phyloP scores from a whole-genome alignment of 2,888 invertebrate genomes.

The Dorcus parallelipipedus region DNA sequence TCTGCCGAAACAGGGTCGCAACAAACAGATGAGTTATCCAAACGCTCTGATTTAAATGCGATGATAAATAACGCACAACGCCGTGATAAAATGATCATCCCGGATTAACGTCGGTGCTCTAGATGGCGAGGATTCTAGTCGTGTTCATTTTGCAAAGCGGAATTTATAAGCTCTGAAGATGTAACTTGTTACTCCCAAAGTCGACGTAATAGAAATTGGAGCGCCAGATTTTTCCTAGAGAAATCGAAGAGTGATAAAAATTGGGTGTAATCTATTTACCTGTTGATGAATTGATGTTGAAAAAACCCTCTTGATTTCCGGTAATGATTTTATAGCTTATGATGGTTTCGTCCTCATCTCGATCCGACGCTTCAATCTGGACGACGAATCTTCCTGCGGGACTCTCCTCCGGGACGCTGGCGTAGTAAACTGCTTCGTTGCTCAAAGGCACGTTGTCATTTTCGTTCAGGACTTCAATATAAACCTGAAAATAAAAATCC shows the following conservation, averaged over 20 bases:
- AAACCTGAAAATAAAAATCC: constrained; percentile 56
- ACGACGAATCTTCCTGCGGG: constrained; percentile 69
- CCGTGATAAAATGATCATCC: background rate
- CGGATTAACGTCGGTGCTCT: background rate
- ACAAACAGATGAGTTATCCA: too few relatives aligned
- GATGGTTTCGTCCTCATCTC: constrained; percentile 67
- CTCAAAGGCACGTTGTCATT: constrained; percentile 96
- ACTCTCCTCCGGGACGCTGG: constrained; percentile 77
- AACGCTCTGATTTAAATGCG: background rate
- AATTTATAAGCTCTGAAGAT: too few relatives aligned
- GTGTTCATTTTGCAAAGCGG: too few relatives aligned
- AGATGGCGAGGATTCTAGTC: background rate
- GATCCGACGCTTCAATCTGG: constrained; percentile 74
- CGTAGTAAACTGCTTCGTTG: constrained; percentile 79
- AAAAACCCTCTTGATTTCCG: constrained; percentile 90
- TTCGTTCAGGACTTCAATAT: constrained; percentile 81
- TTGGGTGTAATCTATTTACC: constrained; percentile 55
- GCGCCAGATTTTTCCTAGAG: background rate
- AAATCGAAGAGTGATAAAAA: background rate
- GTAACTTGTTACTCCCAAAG: too few relatives aligned
- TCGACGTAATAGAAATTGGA: background rate
- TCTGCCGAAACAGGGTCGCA: too few relatives aligned
- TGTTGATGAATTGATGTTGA: constrained; percentile 77
- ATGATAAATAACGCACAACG: background rate
- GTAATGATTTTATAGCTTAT: constrained; percentile 81